Evolutionary conservation across 2,113 vertebrate species (phyloP), one percentile per base, ranked within the genome.

Genomic region (Lagenorhynchus albirostris): DNA sequence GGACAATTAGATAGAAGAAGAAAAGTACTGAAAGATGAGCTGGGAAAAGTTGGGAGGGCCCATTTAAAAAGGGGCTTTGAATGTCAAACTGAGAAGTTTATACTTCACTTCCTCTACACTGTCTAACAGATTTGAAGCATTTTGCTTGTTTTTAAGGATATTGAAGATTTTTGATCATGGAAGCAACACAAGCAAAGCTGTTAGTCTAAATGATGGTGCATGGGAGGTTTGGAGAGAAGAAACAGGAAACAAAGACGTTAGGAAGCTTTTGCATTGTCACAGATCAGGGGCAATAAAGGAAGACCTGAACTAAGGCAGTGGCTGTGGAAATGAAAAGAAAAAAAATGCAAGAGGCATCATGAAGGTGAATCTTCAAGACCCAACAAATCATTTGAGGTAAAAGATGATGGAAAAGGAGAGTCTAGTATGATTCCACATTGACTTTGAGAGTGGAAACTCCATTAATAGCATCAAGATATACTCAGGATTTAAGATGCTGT

Each of bases 141-240:
- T 95, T 88, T 93, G 38, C 63, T 91, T 91, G 31, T 62, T 93
- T 94, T 93, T 70, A 93, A 82, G 67, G 36, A 73, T 84, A 87
- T 20, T 63, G 26, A 84, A 94, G 47, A 63, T 50, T 80, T 97
- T 82, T 47, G 0, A 47, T 84, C 26, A 74, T 87, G 73, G 73
- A 86, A 41, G 44, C 44, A 89, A 71, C 20, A 77, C 2, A 83
- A 23, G 20, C 36, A 76, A 89, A 96, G 63, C n/a, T 95, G 21
- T 93, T 95, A 91, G 44, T 89, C 71, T 91, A 89, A 89, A 76
- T 86, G 21, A 79, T 94, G 41, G n/a, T 44, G 7, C 76, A 74
- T 36, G 23, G 36, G 36, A 31, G 2, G 21, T 53, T 63, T 92
- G 44, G 44, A 41, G 63, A 47, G 25, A 71, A 88, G 47, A 67